A percentile compares a stretch with the other conserved stretches of the same genome.
Evolutionary conservation across 1,140 invertebrate species (phyloP).

Genomic region (Drosophila seguyi): DNA sequence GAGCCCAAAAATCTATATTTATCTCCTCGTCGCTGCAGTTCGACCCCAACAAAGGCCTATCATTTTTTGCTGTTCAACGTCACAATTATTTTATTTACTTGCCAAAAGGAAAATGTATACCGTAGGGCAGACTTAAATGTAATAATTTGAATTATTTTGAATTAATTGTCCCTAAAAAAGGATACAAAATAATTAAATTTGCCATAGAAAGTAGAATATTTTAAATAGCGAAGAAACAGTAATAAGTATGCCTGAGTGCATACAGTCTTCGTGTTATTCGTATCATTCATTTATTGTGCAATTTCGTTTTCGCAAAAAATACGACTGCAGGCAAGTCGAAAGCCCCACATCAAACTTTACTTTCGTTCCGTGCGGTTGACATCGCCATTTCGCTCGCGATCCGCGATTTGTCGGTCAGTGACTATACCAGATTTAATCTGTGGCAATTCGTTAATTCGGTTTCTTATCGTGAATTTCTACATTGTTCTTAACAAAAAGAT

Average conservation of each 20-base stretch:
- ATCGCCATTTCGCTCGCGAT: constrained; percentile 19
- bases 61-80: background rate
- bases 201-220: background rate
- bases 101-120: no score
- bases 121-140: background rate
- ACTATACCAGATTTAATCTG: constrained; percentile 26
- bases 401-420: constrained; percentile 23
- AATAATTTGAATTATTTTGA: background rate
- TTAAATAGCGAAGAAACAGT: background rate
- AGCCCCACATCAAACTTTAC: constrained; percentile 55
- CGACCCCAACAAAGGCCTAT: constrained; percentile 21
- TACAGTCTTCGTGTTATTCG: background rate
- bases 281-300: constrained; percentile 25
- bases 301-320: constrained; percentile 37
- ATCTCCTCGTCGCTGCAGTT: constrained; percentile 36
- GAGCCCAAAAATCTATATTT: constrained; percentile 67
- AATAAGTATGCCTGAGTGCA: constrained; percentile 10
- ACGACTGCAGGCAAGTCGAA: constrained; percentile 23
- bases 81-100: no score
- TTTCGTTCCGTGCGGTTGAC: constrained; percentile 62
- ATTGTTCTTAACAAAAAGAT: background rate
- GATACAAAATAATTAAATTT: background rate
- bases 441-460: constrained; percentile 20
- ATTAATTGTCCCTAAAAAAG: background rate
- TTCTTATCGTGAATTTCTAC: constrained; percentile 43